Base-by-base conservation (phyloP, 1,140 invertebrate genomes). In the Drosophila quadrilineata region DNA sequence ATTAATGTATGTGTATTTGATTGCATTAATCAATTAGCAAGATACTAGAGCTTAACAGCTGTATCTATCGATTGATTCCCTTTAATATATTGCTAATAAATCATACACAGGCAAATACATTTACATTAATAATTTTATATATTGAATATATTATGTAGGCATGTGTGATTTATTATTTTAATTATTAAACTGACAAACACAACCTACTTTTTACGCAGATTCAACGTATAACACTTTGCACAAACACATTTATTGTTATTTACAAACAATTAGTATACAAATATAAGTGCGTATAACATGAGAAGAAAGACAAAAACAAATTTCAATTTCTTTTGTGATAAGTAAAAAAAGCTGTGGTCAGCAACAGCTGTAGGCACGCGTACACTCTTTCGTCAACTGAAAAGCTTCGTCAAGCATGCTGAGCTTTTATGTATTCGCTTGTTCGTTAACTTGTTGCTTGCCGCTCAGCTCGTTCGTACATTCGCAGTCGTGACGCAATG, bases 381-480 rank as follows among this genome's bases (percentile, higher is more conserved):
- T 28, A 38, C 16, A 22, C 6, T 31, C 45, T 26, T 65, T 65
- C 45, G 52, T 38, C 35, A 58, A 62, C 60, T 57, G 21, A 65
- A 40, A 64, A 63, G 66, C 36, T 69, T 57, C 12, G 12, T n/a
- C 24, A 14, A 45, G 40, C 28, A 40, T 12, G 3, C 6, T 24
- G 21, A 62, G 48, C 56, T 67, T 67, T 62, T 38, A 36, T 36
- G 24, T 26, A 22, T 22, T 16, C 14, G 6, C n/a, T 43, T 53
- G 57, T 54, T 50, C 3, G 21, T 28, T 22, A 60, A 66, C 63
- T 56, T 66, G 63, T 66, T 62, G 63, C 36, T 38, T 62, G 63
- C 36, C 29, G 24, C 17, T 24, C n/a, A n/a, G 10, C 19, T 38
- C 2, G 12, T 41, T 2, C n/a, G 6, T 24, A 24, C 24, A 24